Percentiles rank a stretch among this genome's conserved stretches.
Conservation (phyloP, 2,888 invertebrate species). For the Pachycephus smyrnensis region DNA sequence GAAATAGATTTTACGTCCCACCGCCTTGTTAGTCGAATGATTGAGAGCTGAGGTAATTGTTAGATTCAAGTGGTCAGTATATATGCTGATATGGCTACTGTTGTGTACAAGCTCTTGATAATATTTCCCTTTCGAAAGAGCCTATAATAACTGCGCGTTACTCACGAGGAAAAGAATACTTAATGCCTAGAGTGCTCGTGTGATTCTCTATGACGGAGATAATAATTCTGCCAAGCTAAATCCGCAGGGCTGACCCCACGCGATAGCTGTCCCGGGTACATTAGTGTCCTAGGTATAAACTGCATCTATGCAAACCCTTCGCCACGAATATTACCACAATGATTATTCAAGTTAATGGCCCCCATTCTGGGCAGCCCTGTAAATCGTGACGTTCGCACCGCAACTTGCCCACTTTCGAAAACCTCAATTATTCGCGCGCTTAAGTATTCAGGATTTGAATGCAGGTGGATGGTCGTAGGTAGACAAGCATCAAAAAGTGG, state of each 20-base stretch:
- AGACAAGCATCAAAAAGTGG: neutral
- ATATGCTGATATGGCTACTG: no score
- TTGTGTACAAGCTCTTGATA: no score
- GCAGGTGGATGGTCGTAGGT: neutral
- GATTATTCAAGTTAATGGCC: constrained; percentile 60
- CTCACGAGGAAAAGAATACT: neutral
- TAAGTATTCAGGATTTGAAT: neutral
- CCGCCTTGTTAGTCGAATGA: no score
- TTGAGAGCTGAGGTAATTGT: no score
- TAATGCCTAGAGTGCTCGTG: neutral
- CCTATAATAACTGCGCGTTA: no score
- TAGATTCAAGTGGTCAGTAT: no score
- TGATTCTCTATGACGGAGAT: neutral
- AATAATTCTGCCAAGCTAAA: neutral
- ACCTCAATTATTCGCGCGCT: neutral
- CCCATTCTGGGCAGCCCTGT: constrained; percentile 39
- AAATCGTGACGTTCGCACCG: constrained; percentile 60
- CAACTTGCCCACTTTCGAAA: constrained; percentile 38
- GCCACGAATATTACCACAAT: constrained; percentile 44
- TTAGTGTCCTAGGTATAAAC: neutral
- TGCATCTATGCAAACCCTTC: neutral
- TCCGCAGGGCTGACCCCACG: neutral
- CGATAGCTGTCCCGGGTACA: neutral
- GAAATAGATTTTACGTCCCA: no score
- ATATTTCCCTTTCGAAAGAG: no score